A percentile compares a stretch with the other conserved stretches of the same genome.
Conservation (phyloP, 2,888 invertebrate genomes). For the Mythimna albipuncta region DNA sequence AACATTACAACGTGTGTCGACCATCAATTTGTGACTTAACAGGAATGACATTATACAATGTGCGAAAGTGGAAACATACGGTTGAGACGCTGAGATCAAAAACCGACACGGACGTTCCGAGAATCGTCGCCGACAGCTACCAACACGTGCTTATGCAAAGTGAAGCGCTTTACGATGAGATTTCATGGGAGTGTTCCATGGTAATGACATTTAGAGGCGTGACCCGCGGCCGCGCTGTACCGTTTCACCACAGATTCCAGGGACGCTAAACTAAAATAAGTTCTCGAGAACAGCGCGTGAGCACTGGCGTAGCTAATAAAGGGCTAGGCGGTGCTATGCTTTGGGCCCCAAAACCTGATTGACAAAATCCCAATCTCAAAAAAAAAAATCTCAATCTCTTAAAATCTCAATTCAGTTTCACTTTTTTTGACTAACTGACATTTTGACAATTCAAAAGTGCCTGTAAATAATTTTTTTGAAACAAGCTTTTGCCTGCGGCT, state of each 20-base stretch:
- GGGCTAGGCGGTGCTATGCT: too few species aligned
- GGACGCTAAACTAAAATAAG: slow-evolving; percentile 49
- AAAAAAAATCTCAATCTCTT: too few species aligned
- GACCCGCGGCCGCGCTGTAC: slow-evolving; percentile 71
- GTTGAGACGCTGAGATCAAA: slow-evolving; percentile 41
- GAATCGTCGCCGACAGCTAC: slow-evolving; percentile 42
- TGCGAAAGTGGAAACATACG: slow-evolving; percentile 30
- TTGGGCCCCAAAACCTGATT: too few species aligned
- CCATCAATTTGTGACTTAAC: slow-evolving; percentile 33
- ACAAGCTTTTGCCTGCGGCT: too few species aligned
- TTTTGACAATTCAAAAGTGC: too few species aligned
- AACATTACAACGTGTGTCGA: slow-evolving; percentile 30
- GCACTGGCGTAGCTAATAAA: not conserved
- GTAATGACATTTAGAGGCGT: slow-evolving; percentile 80
- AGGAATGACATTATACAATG: slow-evolving; percentile 42
- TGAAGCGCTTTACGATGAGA: slow-evolving; percentile 57
- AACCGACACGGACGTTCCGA: slow-evolving; percentile 49
- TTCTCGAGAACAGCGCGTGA: slow-evolving; percentile 39
- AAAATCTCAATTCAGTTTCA: too few species aligned
- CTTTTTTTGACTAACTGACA: too few species aligned
- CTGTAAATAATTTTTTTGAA: too few species aligned
- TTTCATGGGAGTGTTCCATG: slow-evolving; percentile 68
- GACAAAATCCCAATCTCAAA: too few species aligned
- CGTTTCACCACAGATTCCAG: slow-evolving; percentile 68
- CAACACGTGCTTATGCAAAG: slow-evolving; percentile 58